A percentile compares a stretch with the other conserved stretches of the same genome.
Evolutionary conservation across 2,888 invertebrate species (phyloP).

Genomic region (Trisateles emortualis): DNA sequence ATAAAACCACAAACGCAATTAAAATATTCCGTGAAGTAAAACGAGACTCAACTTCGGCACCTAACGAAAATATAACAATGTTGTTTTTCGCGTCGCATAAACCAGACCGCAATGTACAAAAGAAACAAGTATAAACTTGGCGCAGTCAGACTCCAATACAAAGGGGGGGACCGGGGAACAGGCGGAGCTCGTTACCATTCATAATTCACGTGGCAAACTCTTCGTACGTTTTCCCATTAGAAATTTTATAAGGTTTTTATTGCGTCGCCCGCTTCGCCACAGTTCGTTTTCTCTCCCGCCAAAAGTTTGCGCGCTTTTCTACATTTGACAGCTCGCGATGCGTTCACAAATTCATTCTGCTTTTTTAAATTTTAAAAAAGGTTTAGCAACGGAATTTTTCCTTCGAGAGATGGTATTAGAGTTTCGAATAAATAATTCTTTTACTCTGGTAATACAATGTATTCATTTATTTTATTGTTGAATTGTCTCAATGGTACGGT

Average conservation of each 20-base stretch:
- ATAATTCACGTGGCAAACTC: constrained; percentile 84
- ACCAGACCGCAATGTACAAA: constrained; percentile 76
- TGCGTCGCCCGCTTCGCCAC: constrained; percentile 56
- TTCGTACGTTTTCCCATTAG: constrained; percentile 85
- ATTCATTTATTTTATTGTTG: neutral
- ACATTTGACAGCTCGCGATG: constrained; percentile 61
- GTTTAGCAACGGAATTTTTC: constrained; percentile 31
- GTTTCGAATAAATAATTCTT: neutral
- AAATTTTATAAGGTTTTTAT: constrained; percentile 86
- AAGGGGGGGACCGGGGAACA: constrained; percentile 43
- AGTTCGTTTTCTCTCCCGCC: constrained; percentile 50
- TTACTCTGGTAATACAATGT: too few relatives aligned
- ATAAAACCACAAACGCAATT: constrained; percentile 42
- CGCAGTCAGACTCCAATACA: constrained; percentile 59
- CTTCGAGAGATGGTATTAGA: constrained; percentile 21
- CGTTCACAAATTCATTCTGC: constrained; percentile 50
- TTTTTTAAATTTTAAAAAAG: constrained; percentile 44
- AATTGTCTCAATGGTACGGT: too few relatives aligned
- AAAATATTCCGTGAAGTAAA: constrained; percentile 46
- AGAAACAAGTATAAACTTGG: constrained; percentile 79
- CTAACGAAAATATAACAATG: constrained; percentile 65
- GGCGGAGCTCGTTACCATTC: constrained; percentile 82
- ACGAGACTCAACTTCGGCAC: constrained; percentile 46
- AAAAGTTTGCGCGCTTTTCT: constrained; percentile 65
- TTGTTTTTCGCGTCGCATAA: constrained; percentile 70